Percentiles rank a stretch among this genome's conserved stretches.
These are phyloP conservation scores for Cheilosia urbana DNA, from an alignment of 2,888 invertebrate species.

Conservation along the genomic window DNA sequence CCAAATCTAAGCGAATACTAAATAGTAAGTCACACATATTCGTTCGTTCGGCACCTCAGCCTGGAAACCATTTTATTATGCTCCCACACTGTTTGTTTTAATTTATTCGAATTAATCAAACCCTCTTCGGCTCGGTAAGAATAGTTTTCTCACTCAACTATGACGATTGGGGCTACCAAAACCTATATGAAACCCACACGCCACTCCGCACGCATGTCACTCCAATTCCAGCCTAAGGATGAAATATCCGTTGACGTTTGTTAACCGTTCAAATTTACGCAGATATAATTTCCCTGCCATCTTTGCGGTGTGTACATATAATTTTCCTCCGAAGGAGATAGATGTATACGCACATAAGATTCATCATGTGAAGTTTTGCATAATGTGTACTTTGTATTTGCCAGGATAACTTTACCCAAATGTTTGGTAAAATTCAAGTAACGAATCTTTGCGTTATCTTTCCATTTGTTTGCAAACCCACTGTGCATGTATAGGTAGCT, in stretches of 20 bases:
- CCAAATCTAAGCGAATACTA: no score
- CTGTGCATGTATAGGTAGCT: no score
- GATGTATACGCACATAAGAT: neutral
- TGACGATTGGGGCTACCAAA: neutral
- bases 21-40: no score
- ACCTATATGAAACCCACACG: neutral
- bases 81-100: no score
- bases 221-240: neutral
- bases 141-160: neutral
- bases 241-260: conserved; percentile 11
- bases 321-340: neutral
- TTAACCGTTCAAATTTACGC: conserved; percentile 11
- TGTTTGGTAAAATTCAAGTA: conserved; percentile 19
- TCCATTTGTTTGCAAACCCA: neutral
- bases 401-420: conserved; percentile 23
- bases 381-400: neutral
- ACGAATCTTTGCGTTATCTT: conserved; percentile 21
- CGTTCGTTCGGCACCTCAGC: no score
- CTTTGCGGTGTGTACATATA: neutral
- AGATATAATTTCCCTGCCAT: conserved; percentile 6
- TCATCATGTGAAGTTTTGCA: neutral
- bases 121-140: no score
- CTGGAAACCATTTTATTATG: no score
- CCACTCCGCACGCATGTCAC: neutral
- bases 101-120: no score